phyloP scores from a whole-genome alignment of 1,140 invertebrate genomes.

The Coenobita brevimanus region DNA sequence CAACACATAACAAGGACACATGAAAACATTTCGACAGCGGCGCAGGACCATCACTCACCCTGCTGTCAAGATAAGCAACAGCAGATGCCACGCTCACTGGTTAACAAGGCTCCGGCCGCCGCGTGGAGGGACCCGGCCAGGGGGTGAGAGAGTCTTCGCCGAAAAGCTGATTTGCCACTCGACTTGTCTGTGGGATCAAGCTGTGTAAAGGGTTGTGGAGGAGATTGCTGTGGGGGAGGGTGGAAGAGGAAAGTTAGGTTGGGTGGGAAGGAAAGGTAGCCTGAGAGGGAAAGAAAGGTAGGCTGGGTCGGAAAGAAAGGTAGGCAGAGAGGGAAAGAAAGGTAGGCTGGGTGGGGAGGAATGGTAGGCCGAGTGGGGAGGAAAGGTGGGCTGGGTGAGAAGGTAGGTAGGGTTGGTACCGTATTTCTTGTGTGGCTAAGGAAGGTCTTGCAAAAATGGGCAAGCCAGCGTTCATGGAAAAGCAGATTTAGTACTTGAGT shows the following conservation, averaged over 20 bases:
- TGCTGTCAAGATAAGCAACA: constrained; percentile 44
- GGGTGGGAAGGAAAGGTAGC: neutral
- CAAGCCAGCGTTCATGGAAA: too few relatives aligned
- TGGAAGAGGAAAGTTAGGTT: neutral
- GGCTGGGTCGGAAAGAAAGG: neutral
- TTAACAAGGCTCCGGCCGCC: constrained; percentile 41
- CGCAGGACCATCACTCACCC: constrained; percentile 39
- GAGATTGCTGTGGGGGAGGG: neutral
- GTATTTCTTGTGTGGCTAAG: too few relatives aligned
- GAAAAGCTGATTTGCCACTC: constrained; percentile 41
- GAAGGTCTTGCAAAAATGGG: too few relatives aligned
- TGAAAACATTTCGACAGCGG: constrained; percentile 22
- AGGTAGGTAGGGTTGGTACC: too few relatives aligned
- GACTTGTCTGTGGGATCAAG: neutral
- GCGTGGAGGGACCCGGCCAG: neutral
- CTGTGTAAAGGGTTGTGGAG: neutral
- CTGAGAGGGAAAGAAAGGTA: neutral
- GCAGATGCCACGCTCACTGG: constrained; percentile 49
- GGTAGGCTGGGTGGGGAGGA: too few relatives aligned
- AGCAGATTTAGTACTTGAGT: too few relatives aligned
- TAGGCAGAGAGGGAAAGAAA: too few relatives aligned
- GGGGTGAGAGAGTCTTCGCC: neutral
- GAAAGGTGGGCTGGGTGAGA: too few relatives aligned
- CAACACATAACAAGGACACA: constrained; percentile 26
- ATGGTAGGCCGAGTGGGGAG: too few relatives aligned